Base-by-base conservation (phyloP, 2,888 invertebrate genomes). In the Eilema caniola region DNA sequence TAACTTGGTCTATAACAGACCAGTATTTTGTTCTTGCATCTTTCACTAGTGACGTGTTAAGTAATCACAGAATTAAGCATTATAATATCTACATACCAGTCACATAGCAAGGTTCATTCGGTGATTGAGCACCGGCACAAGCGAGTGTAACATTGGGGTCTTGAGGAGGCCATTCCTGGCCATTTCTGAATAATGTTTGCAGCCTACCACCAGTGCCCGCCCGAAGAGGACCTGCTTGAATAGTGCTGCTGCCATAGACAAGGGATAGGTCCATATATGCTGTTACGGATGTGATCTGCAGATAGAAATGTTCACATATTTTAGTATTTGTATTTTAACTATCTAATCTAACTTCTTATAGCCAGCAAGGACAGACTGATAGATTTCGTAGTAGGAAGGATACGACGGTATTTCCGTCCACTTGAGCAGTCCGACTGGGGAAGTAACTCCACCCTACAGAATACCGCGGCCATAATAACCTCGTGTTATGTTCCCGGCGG, bases 191-290 rank as follows among this genome's bases (percentile, higher is more conserved):
- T 16, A 97, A 95, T 0, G 96, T 96, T 53, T 92, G 88, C 83
- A 98, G 90, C 23, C 97, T 95, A 0, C 98, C 98, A 0, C 97
- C 97, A 60, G 94, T 92, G 83, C 96, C 96, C 12, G 97, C 96
- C 11, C 98, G 95, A 25, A 98, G 93, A 31, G 96, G 96, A 12
- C 95, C 94, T 23, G 97, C 96, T 75, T 97, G 96, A 56, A 96
- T 93, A 20, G 96, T 95, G 4, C 96, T 97, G 74, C 97, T 98
- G 1, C 98, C 98, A 85, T 98, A 98, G 1, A 98, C 97, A 47
- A 97, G 90, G 0, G 98, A 98, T 5, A 97, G 94, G 86, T 98
- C 98, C 94, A 98, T 92, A 88, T 93, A 98, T 16, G 97, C 96
- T 41, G 97, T 97, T 0, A 97, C 97, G 16, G 95, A 95, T 12